phyloP scores from a whole-genome alignment of 1,140 invertebrate species.

The Aphelinus atriplicis region DNA sequence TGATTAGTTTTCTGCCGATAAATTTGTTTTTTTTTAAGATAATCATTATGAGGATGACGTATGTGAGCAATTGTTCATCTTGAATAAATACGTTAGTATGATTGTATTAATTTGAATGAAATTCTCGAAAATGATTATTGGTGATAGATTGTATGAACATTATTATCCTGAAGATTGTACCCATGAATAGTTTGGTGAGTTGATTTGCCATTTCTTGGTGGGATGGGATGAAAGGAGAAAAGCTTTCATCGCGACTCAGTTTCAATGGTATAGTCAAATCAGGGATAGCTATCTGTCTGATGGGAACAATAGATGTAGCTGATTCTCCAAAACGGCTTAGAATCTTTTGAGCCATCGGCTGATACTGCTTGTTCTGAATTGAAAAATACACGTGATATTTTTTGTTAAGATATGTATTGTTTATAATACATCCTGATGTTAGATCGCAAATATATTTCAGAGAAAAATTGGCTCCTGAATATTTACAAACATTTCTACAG shows the following conservation, averaged over 20 bases:
- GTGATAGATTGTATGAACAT: too few species aligned
- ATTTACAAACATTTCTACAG: neutral
- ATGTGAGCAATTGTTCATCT: neutral
- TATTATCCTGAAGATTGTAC: constrained; percentile 52
- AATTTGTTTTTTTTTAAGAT: too few species aligned
- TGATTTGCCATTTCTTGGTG: constrained; percentile 75
- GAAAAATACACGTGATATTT: too few species aligned
- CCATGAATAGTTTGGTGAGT: constrained; percentile 79
- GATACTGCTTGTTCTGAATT: constrained; percentile 11
- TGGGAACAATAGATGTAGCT: constrained; percentile 61
- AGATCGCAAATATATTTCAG: too few species aligned
- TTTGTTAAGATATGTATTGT: too few species aligned
- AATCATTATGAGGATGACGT: too few species aligned
- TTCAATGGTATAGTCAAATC: constrained; percentile 74
- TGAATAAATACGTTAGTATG: too few species aligned
- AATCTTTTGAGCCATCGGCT: constrained; percentile 61
- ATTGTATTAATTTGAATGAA: too few species aligned
- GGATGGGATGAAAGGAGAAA: constrained; percentile 79
- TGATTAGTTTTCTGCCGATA: too few species aligned
- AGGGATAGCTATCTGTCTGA: constrained; percentile 75
- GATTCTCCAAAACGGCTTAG: constrained; percentile 69
- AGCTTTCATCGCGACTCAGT: constrained; percentile 74
- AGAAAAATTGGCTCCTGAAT: too few species aligned
- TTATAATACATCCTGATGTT: too few species aligned
- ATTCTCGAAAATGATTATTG: too few species aligned